Evolutionary conservation across 2,888 invertebrate genomes (phyloP).

Genomic region (Crossocerus cetratus): DNA sequence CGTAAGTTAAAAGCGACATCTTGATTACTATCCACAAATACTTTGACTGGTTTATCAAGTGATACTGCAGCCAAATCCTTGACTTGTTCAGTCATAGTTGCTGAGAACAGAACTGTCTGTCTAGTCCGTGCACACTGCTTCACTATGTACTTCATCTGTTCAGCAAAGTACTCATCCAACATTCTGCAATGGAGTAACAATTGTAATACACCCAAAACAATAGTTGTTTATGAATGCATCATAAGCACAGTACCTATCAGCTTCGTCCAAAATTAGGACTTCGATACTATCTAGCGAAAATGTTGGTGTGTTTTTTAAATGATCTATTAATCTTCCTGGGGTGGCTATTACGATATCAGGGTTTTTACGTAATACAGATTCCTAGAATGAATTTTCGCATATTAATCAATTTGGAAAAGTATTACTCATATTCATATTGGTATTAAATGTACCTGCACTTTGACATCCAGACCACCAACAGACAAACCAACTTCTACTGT

Average conservation of each 20-base stretch:
- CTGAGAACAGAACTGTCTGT: constrained; percentile 98
- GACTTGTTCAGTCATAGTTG: constrained; percentile 99
- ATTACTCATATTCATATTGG: constrained; percentile 39
- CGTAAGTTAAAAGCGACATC: constrained; percentile 96
- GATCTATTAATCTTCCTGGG: constrained; percentile 98
- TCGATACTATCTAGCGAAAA: constrained; percentile 95
- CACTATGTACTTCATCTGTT: constrained; percentile 99
- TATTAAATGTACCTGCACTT: constrained; percentile 78
- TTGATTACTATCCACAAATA: constrained; percentile 97
- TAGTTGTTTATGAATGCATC: neutral
- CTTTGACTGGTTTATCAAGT: constrained; percentile 92
- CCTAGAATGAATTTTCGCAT: constrained; percentile 76
- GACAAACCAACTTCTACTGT: constrained; percentile 89
- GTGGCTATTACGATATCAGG: constrained; percentile 99
- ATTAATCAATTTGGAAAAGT: neutral
- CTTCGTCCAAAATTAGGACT: constrained; percentile 89
- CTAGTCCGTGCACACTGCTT: constrained; percentile 92
- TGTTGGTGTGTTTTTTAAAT: constrained; percentile 95
- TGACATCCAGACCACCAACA: constrained; percentile 92
- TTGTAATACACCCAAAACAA: neutral
- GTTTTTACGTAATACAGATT: constrained; percentile 89
- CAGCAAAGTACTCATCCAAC: constrained; percentile 98
- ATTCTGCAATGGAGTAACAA: constrained; percentile 81
- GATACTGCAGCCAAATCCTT: constrained; percentile 96
- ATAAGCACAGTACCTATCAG: constrained; percentile 79